phyloP scores from a whole-genome alignment of 1,140 invertebrate species.

The Mesaphorura yosii region DNA sequence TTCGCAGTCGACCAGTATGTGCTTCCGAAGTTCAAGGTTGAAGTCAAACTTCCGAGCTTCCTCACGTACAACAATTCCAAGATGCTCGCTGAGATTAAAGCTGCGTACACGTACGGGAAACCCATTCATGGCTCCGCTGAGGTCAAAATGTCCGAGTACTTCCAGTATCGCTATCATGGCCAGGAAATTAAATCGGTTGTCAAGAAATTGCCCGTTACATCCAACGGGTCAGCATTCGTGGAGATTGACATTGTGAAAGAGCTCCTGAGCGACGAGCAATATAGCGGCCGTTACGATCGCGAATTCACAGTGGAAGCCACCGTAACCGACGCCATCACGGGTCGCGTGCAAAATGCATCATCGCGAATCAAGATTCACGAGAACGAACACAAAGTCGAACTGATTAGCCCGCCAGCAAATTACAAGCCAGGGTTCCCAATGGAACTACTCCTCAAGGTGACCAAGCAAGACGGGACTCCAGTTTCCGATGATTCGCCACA shows the following conservation, averaged over 20 bases:
- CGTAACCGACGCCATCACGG: slow-evolving; percentile 67
- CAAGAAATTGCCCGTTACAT: not conserved
- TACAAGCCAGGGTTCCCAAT: slow-evolving; percentile 66
- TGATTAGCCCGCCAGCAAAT: slow-evolving; percentile 62
- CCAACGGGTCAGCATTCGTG: slow-evolving; percentile 1
- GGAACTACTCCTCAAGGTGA: slow-evolving; percentile 46
- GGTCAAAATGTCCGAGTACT: slow-evolving; percentile 50
- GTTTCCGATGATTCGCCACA: slow-evolving; percentile 45
- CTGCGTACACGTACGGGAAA: slow-evolving; percentile 6
- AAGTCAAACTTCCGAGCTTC: slow-evolving; percentile 63
- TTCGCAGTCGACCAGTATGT: slow-evolving; percentile 76
- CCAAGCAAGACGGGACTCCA: slow-evolving; percentile 60
- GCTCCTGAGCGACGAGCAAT: no score
- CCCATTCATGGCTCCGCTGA: not conserved
- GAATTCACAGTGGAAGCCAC: slow-evolving; percentile 32
- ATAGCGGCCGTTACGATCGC: not conserved
- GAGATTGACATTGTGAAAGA: slow-evolving; percentile 49
- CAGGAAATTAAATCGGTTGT: not conserved
- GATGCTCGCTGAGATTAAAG: slow-evolving; percentile 46
- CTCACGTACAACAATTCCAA: slow-evolving; percentile 62
- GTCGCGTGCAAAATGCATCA: slow-evolving; percentile 65
- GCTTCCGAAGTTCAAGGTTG: slow-evolving; percentile 78
- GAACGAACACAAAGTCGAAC: slow-evolving; percentile 67
- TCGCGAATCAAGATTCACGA: slow-evolving; percentile 58
- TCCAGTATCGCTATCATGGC: not conserved